phyloP scores from a whole-genome alignment of 1,140 invertebrate species.

The Solenopsis fugax region DNA sequence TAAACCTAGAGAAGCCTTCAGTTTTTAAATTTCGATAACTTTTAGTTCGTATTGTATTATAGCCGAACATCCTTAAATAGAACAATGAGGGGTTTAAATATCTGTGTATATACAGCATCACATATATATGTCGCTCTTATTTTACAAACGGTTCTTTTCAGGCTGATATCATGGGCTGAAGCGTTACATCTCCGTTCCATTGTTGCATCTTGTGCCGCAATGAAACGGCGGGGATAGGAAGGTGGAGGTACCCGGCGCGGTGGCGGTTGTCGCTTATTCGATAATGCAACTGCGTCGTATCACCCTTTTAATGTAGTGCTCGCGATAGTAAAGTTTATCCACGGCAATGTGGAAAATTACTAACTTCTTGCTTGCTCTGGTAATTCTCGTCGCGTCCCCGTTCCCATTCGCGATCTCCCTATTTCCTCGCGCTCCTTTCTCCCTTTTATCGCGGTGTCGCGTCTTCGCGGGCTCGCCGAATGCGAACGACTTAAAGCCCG shows the following conservation, averaged over 20 bases:
- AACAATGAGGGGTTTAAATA: background rate
- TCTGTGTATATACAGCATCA: background rate
- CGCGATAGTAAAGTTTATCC: conserved; percentile 47
- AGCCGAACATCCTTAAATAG: background rate
- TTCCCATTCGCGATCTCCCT: background rate
- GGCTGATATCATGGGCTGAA: background rate
- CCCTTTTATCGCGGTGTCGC: conserved; percentile 32
- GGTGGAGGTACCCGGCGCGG: background rate
- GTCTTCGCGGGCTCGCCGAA: conserved; percentile 61
- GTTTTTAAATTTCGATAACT: no score
- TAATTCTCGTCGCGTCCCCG: conserved; percentile 60
- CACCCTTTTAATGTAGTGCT: conserved; percentile 50
- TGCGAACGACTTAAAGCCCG: conserved; percentile 69
- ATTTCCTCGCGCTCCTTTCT: background rate
- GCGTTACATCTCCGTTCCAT: background rate
- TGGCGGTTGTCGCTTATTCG: conserved; percentile 32
- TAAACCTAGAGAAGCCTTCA: no score
- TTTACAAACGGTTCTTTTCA: background rate
- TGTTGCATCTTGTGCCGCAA: background rate
- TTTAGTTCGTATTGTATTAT: no score
- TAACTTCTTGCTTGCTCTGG: conserved; percentile 68
- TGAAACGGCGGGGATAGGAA: background rate
- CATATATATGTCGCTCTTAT: background rate
- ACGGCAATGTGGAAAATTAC: conserved; percentile 64
- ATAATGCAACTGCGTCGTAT: conserved; percentile 38